phyloP scores from a whole-genome alignment of 2,113 vertebrate species.

The Alexandromys fortis region DNA sequence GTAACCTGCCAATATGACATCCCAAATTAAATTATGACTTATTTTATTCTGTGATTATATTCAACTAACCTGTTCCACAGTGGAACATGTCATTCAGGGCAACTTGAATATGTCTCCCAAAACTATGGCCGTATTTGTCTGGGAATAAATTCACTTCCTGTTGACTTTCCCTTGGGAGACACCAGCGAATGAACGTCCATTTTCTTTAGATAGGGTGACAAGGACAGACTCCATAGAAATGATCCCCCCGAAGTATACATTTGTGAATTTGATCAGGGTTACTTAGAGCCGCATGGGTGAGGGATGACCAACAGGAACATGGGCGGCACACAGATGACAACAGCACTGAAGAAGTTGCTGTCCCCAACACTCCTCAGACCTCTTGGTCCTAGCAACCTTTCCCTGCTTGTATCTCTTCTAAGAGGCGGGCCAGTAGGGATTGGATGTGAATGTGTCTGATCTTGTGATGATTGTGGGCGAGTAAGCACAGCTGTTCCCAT shows the following conservation, averaged over 20 bases:
- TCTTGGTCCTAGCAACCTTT: background rate
- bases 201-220: background rate
- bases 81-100: background rate
- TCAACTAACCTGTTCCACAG: background rate
- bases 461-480: background rate
- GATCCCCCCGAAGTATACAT: background rate
- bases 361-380: background rate
- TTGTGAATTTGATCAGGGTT: background rate
- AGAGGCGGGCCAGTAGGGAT: background rate
- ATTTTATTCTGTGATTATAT: background rate
- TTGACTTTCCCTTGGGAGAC: background rate
- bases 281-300: background rate
- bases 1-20: background rate
- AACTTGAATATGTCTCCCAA: background rate
- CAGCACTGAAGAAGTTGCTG: background rate
- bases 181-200: background rate
- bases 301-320: background rate
- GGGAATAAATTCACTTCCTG: background rate
- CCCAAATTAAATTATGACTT: background rate
- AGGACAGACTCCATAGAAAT: background rate
- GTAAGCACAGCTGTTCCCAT: background rate
- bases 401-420: background rate
- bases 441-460: background rate
- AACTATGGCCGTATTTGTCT: background rate
- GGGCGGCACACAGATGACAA: background rate